Evolutionary conservation across 2,888 invertebrate species (phyloP).

Genomic region (Lampropteryx suffumata): DNA sequence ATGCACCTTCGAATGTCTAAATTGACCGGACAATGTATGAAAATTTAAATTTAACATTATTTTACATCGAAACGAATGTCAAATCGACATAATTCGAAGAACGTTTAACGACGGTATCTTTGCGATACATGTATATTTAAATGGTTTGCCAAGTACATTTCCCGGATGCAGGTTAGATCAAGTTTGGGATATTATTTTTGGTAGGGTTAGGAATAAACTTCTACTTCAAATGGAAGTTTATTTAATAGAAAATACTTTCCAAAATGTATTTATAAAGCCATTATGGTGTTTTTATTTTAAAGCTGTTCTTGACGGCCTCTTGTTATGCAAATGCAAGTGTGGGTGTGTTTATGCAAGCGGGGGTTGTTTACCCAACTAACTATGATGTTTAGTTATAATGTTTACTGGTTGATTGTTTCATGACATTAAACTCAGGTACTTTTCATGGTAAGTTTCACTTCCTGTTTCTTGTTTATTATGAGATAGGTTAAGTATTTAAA

Average conservation of each 20-base stretch:
- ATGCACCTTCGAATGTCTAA: too few relatives aligned
- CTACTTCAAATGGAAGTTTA: constrained; percentile 76
- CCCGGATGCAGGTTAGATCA: background rate
- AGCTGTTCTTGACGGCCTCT: constrained; percentile 66
- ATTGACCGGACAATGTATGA: too few relatives aligned
- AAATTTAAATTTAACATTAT: too few relatives aligned
- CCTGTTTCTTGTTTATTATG: too few relatives aligned
- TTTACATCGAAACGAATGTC: too few relatives aligned
- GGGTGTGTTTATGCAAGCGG: constrained; percentile 43
- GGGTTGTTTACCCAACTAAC: constrained; percentile 56
- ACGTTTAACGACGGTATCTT: too few relatives aligned
- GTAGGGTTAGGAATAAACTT: constrained; percentile 25
- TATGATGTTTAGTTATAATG: constrained; percentile 53
- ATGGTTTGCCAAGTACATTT: too few relatives aligned
- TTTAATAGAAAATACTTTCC: constrained; percentile 79
- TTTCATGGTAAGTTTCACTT: too few relatives aligned
- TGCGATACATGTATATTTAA: too few relatives aligned
- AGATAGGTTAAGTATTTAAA: too few relatives aligned
- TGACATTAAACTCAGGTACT: background rate
- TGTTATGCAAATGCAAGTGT: constrained; percentile 67
- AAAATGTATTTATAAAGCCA: constrained; percentile 81
- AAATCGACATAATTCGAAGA: too few relatives aligned
- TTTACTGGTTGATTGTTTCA: constrained; percentile 50
- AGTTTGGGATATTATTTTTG: too few relatives aligned
- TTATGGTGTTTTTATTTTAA: constrained; percentile 67